Evolutionary conservation across 2,888 invertebrate species (phyloP).

Genomic region (Elysia crispata): DNA sequence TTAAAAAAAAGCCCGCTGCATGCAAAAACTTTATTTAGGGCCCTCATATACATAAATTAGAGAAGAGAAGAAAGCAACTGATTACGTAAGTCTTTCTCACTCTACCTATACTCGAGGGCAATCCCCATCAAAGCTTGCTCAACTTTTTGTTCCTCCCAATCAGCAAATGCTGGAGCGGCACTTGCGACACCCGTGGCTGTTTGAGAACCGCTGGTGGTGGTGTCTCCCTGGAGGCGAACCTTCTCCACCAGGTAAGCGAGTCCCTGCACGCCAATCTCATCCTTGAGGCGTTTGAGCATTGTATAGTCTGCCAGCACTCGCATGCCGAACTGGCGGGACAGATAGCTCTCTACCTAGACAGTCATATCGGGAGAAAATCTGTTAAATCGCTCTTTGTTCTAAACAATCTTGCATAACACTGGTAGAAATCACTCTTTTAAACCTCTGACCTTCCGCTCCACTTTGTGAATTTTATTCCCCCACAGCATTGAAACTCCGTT

Average conservation of each 20-base stretch:
- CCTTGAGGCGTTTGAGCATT: conserved; percentile 41
- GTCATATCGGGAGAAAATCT: no score
- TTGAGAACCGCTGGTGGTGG: neutral
- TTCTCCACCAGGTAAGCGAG: conserved; percentile 45
- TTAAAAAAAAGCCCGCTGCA: no score
- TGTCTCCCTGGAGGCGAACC: conserved; percentile 34
- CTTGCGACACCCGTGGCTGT: neutral
- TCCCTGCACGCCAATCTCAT: conserved; percentile 43
- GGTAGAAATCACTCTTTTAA: no score
- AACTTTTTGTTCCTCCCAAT: conserved; percentile 40
- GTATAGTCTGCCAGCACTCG: conserved; percentile 45
- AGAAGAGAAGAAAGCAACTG: no score
- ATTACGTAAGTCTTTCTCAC: no score
- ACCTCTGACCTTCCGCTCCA: no score
- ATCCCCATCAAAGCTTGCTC: conserved; percentile 33
- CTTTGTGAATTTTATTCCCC: no score
- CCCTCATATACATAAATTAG: no score
- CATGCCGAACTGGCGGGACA: conserved; percentile 39
- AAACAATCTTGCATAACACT: no score
- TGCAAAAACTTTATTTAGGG: no score
- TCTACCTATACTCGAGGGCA: conserved; percentile 45
- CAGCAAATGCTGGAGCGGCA: neutral
- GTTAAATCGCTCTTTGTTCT: no score
- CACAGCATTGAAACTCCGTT: no score
- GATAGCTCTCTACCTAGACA: conserved; percentile 37